Base-by-base conservation (phyloP, 2,113 vertebrate genomes). In the Aphyosemion australe region DNA sequence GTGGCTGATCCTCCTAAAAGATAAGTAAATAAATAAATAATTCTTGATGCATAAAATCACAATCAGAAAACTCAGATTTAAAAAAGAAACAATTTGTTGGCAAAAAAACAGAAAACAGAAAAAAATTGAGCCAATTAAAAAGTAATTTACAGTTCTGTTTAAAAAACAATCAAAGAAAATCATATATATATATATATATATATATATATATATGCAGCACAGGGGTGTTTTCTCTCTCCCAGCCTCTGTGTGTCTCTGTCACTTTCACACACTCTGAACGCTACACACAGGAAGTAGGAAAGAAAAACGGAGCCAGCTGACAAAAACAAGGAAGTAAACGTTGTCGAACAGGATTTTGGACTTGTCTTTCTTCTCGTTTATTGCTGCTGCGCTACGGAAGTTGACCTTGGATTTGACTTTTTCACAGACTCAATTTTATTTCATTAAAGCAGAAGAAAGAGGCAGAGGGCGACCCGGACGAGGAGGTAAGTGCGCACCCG, bases 261-360 rank as follows among this genome's bases (percentile, higher is more conserved):
- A 50, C 0, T 52, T 61, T 10, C 21, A 45, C 19, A 31, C 55
- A 41, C 62, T 18, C 56, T 2, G 37, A 10, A 61, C 45, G 19
- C 69, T 53, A 41, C 42, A 53, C 56, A 18, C 68, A 82, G 82
- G 85, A 84, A 89, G 79, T 75, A 46, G 67, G 21, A 45, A 66
- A 58, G 66, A 48, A 41, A 43, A 67, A 43, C 53, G 18, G 34
- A 59, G 60, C 69, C 66, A 61, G 72, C 70, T 55, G 66, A 73
- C 56, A 53, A 82, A 77, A 91, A 92, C 31, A 84, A 79, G 92
- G 91, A 93, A 92, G 92, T 90, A 73, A 88, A 76, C 31, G 58
- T 37, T n/a, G 72, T 72, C 47, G 41, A 21, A 8, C 18, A 21
- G 61, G 31, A 79, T 13, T 52, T 26, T 19, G 26, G 13, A 76